Conservation (phyloP, 2,888 invertebrate species). For the Eudemis profundana region DNA sequence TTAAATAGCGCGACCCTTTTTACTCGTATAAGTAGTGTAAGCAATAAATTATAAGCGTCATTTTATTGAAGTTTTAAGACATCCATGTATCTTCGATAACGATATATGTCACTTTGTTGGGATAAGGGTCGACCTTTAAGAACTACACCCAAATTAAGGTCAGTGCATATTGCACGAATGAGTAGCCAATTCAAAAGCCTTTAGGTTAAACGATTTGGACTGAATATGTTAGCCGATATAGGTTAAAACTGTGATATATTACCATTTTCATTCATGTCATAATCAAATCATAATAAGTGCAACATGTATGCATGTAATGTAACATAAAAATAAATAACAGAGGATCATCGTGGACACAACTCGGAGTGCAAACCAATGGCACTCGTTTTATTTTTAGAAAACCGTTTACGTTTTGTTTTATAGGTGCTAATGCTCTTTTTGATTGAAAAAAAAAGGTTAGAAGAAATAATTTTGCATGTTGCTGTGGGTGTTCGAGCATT, state of each 20-base stretch:
- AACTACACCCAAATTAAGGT: constrained; percentile 26
- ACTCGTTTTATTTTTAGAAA: too few species aligned
- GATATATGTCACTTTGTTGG: neutral
- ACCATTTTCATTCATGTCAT: constrained; percentile 6
- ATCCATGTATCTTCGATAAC: neutral
- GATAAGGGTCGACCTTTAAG: constrained; percentile 4
- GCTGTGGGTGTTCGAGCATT: too few species aligned
- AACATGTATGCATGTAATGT: too few species aligned
- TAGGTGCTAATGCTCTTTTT: too few species aligned
- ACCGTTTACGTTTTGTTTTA: too few species aligned
- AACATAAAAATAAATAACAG: neutral
- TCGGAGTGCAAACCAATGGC: too few species aligned
- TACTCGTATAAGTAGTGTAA: neutral
- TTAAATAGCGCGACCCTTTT: neutral
- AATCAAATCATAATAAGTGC: neutral
- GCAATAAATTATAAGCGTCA: neutral
- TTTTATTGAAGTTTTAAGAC: neutral
- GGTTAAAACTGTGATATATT: constrained; percentile 35
- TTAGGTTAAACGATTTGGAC: constrained; percentile 38
- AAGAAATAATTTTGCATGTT: too few species aligned
- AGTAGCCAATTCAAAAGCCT: constrained; percentile 36
- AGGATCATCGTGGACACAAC: too few species aligned
- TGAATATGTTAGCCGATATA: constrained; percentile 28
- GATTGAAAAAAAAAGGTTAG: too few species aligned
- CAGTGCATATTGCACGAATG: constrained; percentile 22